Conservation (phyloP, 2,888 invertebrate genomes). For the Phaonia tiefii region DNA sequence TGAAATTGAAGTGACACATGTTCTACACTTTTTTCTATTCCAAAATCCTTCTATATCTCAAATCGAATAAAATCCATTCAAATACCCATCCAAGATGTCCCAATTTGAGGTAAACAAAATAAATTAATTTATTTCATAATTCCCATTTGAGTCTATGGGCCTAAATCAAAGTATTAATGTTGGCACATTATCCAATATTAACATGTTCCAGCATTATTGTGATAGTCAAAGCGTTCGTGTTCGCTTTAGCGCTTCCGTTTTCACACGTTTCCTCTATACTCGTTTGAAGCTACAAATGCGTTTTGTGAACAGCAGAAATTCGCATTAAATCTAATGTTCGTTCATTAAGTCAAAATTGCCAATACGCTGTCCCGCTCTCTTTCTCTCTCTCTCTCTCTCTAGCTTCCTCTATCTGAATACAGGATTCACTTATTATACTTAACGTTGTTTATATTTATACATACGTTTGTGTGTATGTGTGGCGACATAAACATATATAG, state of each 20-base stretch:
- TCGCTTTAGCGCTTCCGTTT: not conserved
- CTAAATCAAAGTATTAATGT: slow-evolving; percentile 6
- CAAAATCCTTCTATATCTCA: too few species aligned
- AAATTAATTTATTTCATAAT: not conserved
- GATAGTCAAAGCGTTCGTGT: not conserved
- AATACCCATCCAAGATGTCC: too few species aligned
- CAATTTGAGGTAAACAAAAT: not conserved
- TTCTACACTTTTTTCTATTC: too few species aligned
- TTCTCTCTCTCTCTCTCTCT: not conserved
- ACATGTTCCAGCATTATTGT: slow-evolving; percentile 14
- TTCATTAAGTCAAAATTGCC: slow-evolving; percentile 44
- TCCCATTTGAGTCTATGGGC: not conserved
- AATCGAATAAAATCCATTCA: too few species aligned
- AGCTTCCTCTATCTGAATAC: not conserved
- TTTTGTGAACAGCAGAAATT: slow-evolving; percentile 22
- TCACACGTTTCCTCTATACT: not conserved
- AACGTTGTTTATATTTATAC: not conserved
- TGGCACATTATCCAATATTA: slow-evolving; percentile 22
- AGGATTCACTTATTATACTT: too few species aligned
- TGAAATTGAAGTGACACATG: too few species aligned
- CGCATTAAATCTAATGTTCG: slow-evolving; percentile 39
- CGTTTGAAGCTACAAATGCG: not conserved
- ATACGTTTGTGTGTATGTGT: not conserved
- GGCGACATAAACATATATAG: not conserved
- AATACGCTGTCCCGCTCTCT: not conserved